These are phyloP conservation scores for Keiferia lycopersicella DNA, from an alignment of 2,888 invertebrate species.

Conservation along the genomic window DNA sequence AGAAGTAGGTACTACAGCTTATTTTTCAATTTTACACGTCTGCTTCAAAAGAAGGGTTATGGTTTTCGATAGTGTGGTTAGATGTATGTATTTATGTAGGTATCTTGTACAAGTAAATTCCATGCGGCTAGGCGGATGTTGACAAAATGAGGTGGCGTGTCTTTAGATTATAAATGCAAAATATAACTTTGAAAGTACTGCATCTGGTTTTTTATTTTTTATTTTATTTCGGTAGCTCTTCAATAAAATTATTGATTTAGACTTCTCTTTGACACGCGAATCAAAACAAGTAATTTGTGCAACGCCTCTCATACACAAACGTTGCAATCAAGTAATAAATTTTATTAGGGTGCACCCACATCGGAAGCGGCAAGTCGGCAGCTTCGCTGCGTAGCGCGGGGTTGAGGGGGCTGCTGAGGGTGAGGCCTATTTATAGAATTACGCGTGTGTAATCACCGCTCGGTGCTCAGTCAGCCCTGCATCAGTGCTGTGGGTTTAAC, in stretches of 20 bases:
- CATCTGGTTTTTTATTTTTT: too few relatives aligned
- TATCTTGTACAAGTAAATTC: too few relatives aligned
- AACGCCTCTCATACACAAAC: constrained; percentile 53
- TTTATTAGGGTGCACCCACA: constrained; percentile 48
- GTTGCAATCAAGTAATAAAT: constrained; percentile 69
- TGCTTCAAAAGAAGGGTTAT: too few relatives aligned
- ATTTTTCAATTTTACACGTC: background rate
- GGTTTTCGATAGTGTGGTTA: too few relatives aligned
- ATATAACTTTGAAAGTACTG: too few relatives aligned
- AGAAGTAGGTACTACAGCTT: background rate
- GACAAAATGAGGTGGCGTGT: too few relatives aligned
- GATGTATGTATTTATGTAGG: too few relatives aligned
- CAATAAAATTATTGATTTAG: background rate
- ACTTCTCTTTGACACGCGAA: constrained; percentile 21
- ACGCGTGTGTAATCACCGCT: constrained; percentile 70
- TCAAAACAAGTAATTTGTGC: constrained; percentile 33
- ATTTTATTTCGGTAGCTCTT: too few relatives aligned
- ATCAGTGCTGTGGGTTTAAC: constrained; percentile 47
- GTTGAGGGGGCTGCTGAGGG: constrained; percentile 33
- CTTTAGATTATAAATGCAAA: too few relatives aligned
- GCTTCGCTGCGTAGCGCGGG: constrained; percentile 16
- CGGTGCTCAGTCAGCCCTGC: constrained; percentile 37
- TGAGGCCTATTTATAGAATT: constrained; percentile 70
- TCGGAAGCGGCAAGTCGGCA: constrained; percentile 9
- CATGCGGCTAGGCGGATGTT: too few relatives aligned